A percentile compares a stretch with the other conserved stretches of the same genome.
Evolutionary conservation across 2,888 invertebrate genomes (phyloP).

Genomic region (Magallana nippona): DNA sequence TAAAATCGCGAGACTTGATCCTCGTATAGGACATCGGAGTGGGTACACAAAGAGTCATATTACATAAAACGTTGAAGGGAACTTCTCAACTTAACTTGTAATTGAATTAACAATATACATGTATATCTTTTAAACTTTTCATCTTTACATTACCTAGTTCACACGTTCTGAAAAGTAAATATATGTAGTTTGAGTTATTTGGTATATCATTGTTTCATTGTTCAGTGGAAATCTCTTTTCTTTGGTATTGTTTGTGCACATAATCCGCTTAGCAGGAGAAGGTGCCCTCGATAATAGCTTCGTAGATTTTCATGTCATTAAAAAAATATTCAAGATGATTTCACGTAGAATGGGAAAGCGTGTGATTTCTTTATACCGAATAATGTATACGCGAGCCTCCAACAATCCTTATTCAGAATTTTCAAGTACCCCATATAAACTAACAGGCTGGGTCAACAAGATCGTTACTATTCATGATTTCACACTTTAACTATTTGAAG

Average conservation of each 20-base stretch:
- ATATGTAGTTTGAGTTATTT: conserved; percentile 1
- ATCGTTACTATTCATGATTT: not conserved
- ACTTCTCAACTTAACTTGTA: conserved; percentile 1
- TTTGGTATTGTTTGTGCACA: not conserved
- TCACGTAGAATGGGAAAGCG: not conserved
- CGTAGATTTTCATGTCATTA: conserved; percentile 9
- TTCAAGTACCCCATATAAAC: conserved; percentile 29
- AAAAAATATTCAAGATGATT: conserved; percentile 7
- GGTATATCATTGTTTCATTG: not conserved
- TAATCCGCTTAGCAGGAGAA: conserved; percentile 17
- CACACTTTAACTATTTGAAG: conserved; percentile 19
- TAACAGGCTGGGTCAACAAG: conserved; percentile 10
- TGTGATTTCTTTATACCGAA: not conserved
- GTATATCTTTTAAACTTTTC: not conserved
- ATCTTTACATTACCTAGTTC: not conserved
- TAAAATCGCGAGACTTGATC: not conserved
- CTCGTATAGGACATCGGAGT: not conserved
- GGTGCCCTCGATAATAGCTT: conserved; percentile 2
- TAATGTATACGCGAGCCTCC: not conserved
- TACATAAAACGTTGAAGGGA: not conserved
- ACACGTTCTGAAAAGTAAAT: conserved; percentile 10
- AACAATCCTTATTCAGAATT: conserved; percentile 2
- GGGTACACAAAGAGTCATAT: not conserved
- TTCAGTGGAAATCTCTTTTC: not conserved
- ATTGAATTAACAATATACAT: conserved; percentile 18